Evolutionary conservation across 2,888 invertebrate species (phyloP), one percentile per base, ranked within the genome.

Genomic region (Cephalotes varians): DNA sequence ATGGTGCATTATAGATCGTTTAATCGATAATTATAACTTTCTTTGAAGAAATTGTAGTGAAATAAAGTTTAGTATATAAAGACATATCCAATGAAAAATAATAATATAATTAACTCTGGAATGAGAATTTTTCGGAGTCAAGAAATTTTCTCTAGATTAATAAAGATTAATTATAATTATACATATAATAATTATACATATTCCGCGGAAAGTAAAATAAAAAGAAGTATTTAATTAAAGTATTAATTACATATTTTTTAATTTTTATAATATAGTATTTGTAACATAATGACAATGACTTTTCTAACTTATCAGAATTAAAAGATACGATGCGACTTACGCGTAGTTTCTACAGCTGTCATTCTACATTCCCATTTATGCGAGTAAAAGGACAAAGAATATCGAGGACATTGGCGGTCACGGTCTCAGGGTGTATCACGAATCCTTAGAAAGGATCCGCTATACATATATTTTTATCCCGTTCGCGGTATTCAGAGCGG

Each of bases 361-460:
- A 21, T 71, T 54, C 10, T 10, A 21, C 44, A 10, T 60, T 51
- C 10, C 10, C 12, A 44, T 21, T 44, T 18, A 44, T 25, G 6
- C 21, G 21, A 34, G 18, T 21, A n/a, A 15, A n/a, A 58, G 47
- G 10, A 51, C 12, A 37, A 21, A 25, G 34, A 37, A 65, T n/a
- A 58, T 44, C n/a, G n/a, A n/a, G n/a, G 58, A 51, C 1, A n/a
- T n/a, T n/a, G n/a, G n/a, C 4, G 25, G 31, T 0, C 18, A 34
- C 18, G 60, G 40, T 73, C 47, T 31, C 62, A 44, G 25, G 40
- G 15, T 2, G 18, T 21, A 73, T 37, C 37, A 49, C 25, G 65
- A 76, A 76, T 65, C 65, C 37, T 51, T 51, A 49, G 18, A 25
- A 76, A 65, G 65, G 37, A 64, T 56, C 31, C 34, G 64, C 49